Conservation (phyloP, 2,888 invertebrate species). For the Myathropa florea region DNA sequence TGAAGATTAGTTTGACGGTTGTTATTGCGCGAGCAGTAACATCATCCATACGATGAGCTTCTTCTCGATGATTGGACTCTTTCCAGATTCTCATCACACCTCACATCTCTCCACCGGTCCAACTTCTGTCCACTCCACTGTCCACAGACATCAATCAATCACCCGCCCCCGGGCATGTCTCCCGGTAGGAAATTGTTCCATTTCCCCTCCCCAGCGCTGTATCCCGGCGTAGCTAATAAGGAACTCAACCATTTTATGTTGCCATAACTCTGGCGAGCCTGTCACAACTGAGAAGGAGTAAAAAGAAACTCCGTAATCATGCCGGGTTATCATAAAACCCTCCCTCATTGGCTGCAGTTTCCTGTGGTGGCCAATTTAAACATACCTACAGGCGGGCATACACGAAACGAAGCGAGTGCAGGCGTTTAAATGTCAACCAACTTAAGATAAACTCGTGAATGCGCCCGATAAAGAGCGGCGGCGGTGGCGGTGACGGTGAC, state of each 20-base stretch:
- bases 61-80: too few species aligned
- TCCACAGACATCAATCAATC: background rate
- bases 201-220: background rate
- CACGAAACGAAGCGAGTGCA: background rate
- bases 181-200: background rate
- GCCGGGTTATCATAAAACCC: constrained; percentile 27
- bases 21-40: too few species aligned
- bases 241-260: background rate
- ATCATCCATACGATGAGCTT: too few species aligned
- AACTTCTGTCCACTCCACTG: too few species aligned
- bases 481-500: background rate
- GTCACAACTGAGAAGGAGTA: background rate
- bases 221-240: background rate
- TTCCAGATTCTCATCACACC: too few species aligned
- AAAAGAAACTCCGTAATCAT: background rate
- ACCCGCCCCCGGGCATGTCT: background rate
- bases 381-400: background rate
- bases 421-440: constrained; percentile 45
- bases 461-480: background rate
- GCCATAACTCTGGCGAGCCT: background rate
- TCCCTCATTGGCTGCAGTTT: constrained; percentile 37
- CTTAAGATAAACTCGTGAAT: constrained; percentile 56
- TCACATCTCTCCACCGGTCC: too few species aligned
- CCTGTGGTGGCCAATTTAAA: constrained; percentile 25
- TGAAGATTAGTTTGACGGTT: too few species aligned